Base-by-base conservation (phyloP, 2,888 invertebrate species). In the Synanthedon andrenaeformis region DNA sequence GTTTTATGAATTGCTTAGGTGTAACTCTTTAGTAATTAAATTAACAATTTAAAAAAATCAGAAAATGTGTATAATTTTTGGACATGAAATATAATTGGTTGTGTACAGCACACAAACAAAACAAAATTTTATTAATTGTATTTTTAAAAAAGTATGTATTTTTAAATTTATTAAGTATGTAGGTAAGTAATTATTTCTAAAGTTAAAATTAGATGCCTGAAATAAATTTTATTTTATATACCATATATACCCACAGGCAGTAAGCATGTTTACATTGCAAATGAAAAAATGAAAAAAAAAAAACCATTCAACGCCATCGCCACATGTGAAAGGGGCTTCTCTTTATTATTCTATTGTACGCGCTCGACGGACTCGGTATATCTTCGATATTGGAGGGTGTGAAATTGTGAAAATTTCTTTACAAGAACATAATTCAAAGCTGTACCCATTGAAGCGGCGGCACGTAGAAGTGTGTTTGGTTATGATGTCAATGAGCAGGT, bases 281-380 rank as follows among this genome's bases (percentile, higher is more conserved):
- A 45, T 45, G 13, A 58, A 62, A 58, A 58, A 57, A 41, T n/a
- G n/a, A 45, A n/a, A 3, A 58, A 62, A 58, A 58, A 57, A 41
- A 48, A 57, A 56, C 56, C 52, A 60, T 54, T 57, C 55, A 54
- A 57, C 59, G 58, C 52, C 58, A 58, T 59, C 53, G 56, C 48
- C 59, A 55, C 54, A 52, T 55, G 52, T 55, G 55, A 51, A 54
- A 50, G 50, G 49, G 19, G 23, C 13, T 35, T 54, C 53, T 58
- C 58, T 61, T 60, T 63, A 61, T 62, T 60, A 62, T 62, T 61
- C 60, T 58, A 59, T 57, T 61, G 58, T 58, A 53, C 28, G n/a
- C 23, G 52, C 42, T 48, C 56, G 51, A 54, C 54, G 55, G 54
- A 54, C 56, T 51, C 57, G 41, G 41, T 51, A 55, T 53, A 52